Evolutionary conservation across 2,888 invertebrate genomes (phyloP), one percentile per base, ranked within the genome.

Genomic region (Noctua comes): DNA sequence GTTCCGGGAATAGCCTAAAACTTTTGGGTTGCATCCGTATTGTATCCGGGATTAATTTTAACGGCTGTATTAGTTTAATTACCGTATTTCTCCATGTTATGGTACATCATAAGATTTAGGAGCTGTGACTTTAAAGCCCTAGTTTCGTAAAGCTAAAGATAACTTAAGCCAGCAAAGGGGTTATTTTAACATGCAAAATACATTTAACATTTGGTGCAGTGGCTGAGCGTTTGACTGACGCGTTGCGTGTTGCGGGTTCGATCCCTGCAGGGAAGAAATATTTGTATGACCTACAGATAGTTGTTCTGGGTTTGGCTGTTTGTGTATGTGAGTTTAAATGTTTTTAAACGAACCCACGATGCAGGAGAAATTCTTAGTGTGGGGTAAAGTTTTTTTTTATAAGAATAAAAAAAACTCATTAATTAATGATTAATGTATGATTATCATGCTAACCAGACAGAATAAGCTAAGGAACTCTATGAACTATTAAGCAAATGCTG

Each of bases 21-120:
- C 92, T 94, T 94, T 94, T 91, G 94, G 94, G 94, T 92, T 92
- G 88, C 91, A 91, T 89, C 90, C 90, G 86, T 90, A 90, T 89
- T 88, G 87, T 89, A 88, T 88, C 84, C 84, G 78, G 88, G 91
- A 90, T 92, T 92, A 91, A 91, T 91, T 91, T 92, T 91, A 91
- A 91, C 86, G 88, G 88, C 59, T 87, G 71, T 84, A 80, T 82
- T 83, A 86, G 82, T 88, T 86, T 83, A 85, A 81, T 82, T 80
- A 82, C 76, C 46, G 78, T 77, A 83, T 79, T 82, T 76, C 43
- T 48, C 64, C 68, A 69, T 79, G 74, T 70, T 79, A 71, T 75
- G 64, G 27, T 68, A 75, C 62, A 83, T 43, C 13, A 65, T 13
- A 80, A 83, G 69, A 83, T 83, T 86, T 83, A 78, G 65, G 46